Base-by-base conservation (phyloP, 2,888 invertebrate species). In the Caenorhabditis zanzibari region DNA sequence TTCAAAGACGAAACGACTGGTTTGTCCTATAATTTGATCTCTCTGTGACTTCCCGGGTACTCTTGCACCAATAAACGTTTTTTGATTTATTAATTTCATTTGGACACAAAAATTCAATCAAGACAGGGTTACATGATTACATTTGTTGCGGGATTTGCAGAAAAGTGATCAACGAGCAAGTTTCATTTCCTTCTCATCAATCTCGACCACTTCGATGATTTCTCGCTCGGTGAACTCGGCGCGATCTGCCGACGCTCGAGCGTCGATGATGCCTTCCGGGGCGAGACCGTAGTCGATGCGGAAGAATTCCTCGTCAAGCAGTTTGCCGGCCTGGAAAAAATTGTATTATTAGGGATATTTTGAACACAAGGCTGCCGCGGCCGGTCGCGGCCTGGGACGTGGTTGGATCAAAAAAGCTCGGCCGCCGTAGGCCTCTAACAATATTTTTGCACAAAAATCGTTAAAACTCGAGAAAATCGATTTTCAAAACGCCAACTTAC, bases 221-320 rank as follows among this genome's bases (percentile, higher is more conserved):
- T 80, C 75, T 2, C 80, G 69, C 9, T 56, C 49, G 19, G 59
- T 56, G 44, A 83, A 28, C 6, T 80, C 41, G 12, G 71, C 72
- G 1, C 80, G 69, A 38, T 83, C 71, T 4, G 83, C 79, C 10
- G 83, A 56, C 22, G 52, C 75, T 3, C 75, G 64, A 0, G 83
- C 83, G 19, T 83, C 83, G n/a, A 83, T 80, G 22, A 83, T 61
- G 6, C 83, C 83, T n/a, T 80, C 80, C 4, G 83, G 83, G 24
- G 54, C 75, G n/a, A 38, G n/a, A 16, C 83, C 83, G 58, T 75
- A 83, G 44, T 83, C 83, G 28, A 83, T 71, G 24, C 80, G 71
- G 66, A 83, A 80, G 68, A 79, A 80, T 38, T 83, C 83, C 22
- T 74, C 77, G 4, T 56, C 72, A 7, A 73, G 59, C 2, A 72